These are phyloP conservation scores for Sarcophaga rosellei DNA, from an alignment of 2,888 invertebrate genomes.

Conservation along the genomic window DNA sequence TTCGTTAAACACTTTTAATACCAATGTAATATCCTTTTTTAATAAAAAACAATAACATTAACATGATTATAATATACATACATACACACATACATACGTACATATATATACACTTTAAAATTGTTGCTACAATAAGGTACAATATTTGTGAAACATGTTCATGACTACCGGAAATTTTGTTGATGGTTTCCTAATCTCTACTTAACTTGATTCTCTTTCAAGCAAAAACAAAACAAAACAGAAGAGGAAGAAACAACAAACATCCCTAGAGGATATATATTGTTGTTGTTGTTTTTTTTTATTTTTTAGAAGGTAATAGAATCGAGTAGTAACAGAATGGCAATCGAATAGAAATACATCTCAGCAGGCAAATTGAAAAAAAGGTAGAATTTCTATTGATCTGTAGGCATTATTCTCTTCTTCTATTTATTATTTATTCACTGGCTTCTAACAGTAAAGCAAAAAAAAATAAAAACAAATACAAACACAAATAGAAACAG, in stretches of 20 bases:
- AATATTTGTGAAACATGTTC: background rate
- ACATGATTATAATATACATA: too few relatives aligned
- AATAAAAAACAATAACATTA: too few relatives aligned
- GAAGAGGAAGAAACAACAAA: background rate
- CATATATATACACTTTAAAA: background rate
- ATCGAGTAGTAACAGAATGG: background rate
- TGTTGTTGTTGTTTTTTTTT: background rate
- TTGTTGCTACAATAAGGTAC: background rate
- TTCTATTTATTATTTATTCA: background rate
- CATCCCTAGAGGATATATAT: background rate
- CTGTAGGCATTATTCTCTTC: background rate
- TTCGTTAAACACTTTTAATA: too few relatives aligned
- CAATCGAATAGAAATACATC: background rate
- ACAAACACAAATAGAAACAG: too few relatives aligned
- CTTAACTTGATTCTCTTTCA: background rate
- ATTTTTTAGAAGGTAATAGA: background rate
- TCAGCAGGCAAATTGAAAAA: background rate
- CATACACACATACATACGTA: background rate
- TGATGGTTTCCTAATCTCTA: conserved; percentile 27
- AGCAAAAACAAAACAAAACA: background rate
- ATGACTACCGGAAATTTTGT: conserved; percentile 31
- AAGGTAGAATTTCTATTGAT: background rate
- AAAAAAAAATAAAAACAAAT: background rate
- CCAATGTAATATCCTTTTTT: too few relatives aligned
- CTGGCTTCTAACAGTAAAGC: background rate